phyloP scores from a whole-genome alignment of 2,113 vertebrate genomes.

The Oncorhynchus keta region DNA sequence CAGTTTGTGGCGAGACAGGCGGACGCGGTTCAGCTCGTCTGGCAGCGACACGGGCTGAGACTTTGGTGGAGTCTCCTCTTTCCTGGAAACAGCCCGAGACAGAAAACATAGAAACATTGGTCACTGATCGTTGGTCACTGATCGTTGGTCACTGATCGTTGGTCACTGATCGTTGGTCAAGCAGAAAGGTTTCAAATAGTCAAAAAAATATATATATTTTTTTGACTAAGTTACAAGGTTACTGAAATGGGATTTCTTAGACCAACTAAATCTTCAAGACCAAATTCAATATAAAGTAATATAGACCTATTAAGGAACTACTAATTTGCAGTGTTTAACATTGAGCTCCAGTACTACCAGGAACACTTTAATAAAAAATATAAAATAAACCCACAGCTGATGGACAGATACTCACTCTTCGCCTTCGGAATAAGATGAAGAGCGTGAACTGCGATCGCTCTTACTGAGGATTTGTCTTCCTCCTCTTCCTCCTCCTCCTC shows the following conservation, averaged over 20 bases:
- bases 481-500: slow-evolving; percentile 89
- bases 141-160: too few species aligned
- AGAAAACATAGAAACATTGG: background rate
- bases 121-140: background rate
- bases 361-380: too few species aligned
- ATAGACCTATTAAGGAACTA: too few species aligned
- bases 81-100: slow-evolving; percentile 55
- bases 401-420: slow-evolving; percentile 84
- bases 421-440: slow-evolving; percentile 90
- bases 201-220: too few species aligned
- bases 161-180: background rate
- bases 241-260: too few species aligned
- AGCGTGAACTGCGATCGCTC: slow-evolving; percentile 90
- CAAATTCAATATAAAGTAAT: too few species aligned
- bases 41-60: slow-evolving; percentile 94
- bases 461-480: slow-evolving; percentile 98
- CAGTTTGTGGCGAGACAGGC: slow-evolving; percentile 93
- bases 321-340: background rate
- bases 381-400: too few species aligned
- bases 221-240: too few species aligned
- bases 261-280: too few species aligned
- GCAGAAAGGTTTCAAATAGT: too few species aligned
- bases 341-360: background rate
- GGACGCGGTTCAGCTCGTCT: slow-evolving; percentile 92
- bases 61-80: slow-evolving; percentile 92